Evolutionary conservation across 2,888 invertebrate species (phyloP).

Genomic region (Rhodophaea formosa): DNA sequence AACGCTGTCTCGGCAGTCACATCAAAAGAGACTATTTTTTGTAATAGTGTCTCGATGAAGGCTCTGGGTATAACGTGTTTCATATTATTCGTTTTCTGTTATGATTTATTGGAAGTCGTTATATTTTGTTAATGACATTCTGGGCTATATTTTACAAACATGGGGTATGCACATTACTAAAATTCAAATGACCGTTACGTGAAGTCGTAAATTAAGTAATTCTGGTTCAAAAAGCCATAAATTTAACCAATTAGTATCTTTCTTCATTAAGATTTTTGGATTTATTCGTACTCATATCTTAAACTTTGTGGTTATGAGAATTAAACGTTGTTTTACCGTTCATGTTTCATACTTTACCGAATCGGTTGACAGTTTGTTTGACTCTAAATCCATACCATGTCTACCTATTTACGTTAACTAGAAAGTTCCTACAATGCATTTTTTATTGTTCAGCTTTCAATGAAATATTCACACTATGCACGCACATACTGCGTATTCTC

Average conservation of each 20-base stretch:
- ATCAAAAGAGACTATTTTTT: too few relatives aligned
- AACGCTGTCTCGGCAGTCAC: too few relatives aligned
- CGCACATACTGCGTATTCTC: too few relatives aligned
- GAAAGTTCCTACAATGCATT: too few relatives aligned
- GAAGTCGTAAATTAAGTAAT: too few relatives aligned
- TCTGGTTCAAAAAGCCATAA: neutral
- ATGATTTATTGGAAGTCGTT: neutral
- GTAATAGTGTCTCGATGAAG: neutral
- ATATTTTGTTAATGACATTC: neutral
- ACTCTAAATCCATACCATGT: too few relatives aligned
- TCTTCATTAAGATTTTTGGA: neutral
- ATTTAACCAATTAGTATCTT: neutral
- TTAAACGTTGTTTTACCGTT: slow-evolving; percentile 21
- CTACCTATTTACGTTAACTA: too few relatives aligned
- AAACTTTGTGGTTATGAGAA: slow-evolving; percentile 14
- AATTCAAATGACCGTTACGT: too few relatives aligned
- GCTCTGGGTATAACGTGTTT: neutral
- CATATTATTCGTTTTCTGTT: neutral
- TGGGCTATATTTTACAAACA: too few relatives aligned
- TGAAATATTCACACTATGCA: too few relatives aligned
- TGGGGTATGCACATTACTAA: too few relatives aligned
- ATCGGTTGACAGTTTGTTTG: slow-evolving; percentile 29
- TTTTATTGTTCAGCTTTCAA: too few relatives aligned
- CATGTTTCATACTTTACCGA: slow-evolving; percentile 26
- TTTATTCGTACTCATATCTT: neutral